Evolutionary conservation across 2,888 invertebrate genomes (phyloP).

Genomic region (Eupithecia inturbata): DNA sequence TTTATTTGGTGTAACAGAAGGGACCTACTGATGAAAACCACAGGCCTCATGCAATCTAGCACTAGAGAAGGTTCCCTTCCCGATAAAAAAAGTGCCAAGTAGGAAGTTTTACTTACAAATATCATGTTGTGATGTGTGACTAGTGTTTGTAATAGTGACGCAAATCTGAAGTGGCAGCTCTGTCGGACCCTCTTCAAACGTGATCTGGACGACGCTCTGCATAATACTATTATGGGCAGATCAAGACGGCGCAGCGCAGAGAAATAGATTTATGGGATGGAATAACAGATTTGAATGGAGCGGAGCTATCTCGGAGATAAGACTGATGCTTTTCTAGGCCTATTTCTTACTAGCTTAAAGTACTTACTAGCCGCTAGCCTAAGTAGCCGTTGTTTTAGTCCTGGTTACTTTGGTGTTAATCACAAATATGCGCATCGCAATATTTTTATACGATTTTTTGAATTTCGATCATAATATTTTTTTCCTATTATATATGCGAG

Average conservation of each 20-base stretch:
- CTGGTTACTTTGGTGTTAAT: background rate
- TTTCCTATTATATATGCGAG: too few relatives aligned
- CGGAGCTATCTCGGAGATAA: background rate
- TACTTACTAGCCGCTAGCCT: too few relatives aligned
- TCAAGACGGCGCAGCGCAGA: background rate
- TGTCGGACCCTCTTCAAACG: constrained; percentile 40
- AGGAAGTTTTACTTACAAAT: background rate
- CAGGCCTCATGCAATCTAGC: background rate
- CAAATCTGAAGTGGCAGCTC: constrained; percentile 32
- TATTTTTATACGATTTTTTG: too few relatives aligned
- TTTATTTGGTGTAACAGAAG: too few relatives aligned
- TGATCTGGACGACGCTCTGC: constrained; percentile 10
- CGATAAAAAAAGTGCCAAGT: background rate
- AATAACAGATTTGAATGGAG: constrained; percentile 1
- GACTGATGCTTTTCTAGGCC: background rate
- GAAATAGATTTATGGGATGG: background rate
- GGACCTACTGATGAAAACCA: too few relatives aligned
- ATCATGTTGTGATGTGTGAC: constrained; percentile 19
- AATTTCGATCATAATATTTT: too few relatives aligned
- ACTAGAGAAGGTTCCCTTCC: background rate
- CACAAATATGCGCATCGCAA: background rate
- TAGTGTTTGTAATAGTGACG: constrained; percentile 19
- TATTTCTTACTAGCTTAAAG: background rate
- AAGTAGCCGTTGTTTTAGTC: background rate
- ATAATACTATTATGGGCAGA: constrained; percentile 14